Evolutionary conservation across 2,888 invertebrate species (phyloP).

Genomic region (Cenopis cana): DNA sequence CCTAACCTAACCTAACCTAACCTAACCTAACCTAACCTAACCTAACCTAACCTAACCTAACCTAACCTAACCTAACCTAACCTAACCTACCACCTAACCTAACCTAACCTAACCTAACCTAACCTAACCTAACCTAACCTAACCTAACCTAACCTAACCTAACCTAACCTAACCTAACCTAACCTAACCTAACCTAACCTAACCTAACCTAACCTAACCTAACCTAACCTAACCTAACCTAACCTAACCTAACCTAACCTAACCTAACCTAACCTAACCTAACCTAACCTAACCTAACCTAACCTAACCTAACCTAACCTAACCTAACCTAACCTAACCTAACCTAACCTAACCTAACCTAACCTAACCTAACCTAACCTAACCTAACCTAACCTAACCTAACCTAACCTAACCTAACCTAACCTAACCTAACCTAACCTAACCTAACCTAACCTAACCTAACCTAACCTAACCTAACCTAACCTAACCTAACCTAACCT

Average conservation of each 20-base stretch:
- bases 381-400: slow-evolving; percentile 22
- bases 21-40: slow-evolving; percentile 26
- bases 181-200: slow-evolving; percentile 3
- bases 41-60: slow-evolving; percentile 20
- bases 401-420: slow-evolving; percentile 26
- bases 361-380: slow-evolving; percentile 32
- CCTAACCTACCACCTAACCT: slow-evolving; percentile 27
- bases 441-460: slow-evolving; percentile 18
- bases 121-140: slow-evolving; percentile 27
- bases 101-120: no score
- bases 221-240: no score
- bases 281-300: background rate
- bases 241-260: no score
- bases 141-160: slow-evolving; percentile 35
- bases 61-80: slow-evolving; percentile 29
- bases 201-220: background rate
- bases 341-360: background rate
- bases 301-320: background rate
- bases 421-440: slow-evolving; percentile 32
- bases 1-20: slow-evolving; percentile 29
- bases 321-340: no score
- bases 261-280: background rate
- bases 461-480: slow-evolving; percentile 18
- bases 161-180: slow-evolving; percentile 29
- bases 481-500: slow-evolving; percentile 18